Percentiles rank a stretch among this genome's conserved stretches.
phyloP scores from a whole-genome alignment of 2,113 vertebrate species.

The Pachycephala philippinensis region DNA sequence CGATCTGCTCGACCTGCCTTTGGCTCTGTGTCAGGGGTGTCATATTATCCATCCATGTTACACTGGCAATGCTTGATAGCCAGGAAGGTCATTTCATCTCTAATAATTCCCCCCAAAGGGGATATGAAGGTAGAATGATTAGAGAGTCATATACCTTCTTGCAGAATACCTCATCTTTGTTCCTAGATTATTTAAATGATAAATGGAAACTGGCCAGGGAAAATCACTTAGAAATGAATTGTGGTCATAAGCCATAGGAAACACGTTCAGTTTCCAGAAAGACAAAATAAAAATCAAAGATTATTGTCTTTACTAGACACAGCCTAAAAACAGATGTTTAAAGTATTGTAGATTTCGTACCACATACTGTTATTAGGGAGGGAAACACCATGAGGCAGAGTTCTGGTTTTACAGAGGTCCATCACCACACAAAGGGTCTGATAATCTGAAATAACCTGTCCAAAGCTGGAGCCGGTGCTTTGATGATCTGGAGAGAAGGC shows the following conservation, averaged over 20 bases:
- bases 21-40: slow-evolving; percentile 48
- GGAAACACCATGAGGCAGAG: not conserved
- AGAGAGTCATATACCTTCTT: slow-evolving; percentile 17
- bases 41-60: slow-evolving; percentile 28
- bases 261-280: slow-evolving; percentile 40
- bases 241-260: slow-evolving; percentile 43
- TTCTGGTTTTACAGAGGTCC: not conserved
- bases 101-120: slow-evolving; percentile 54
- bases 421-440: not conserved
- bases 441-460: not conserved
- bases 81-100: slow-evolving; percentile 46
- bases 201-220: slow-evolving; percentile 54
- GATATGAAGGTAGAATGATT: slow-evolving; percentile 60
- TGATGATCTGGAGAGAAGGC: not conserved
- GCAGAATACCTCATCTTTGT: slow-evolving; percentile 48
- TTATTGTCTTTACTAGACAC: not conserved
- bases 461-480: not conserved
- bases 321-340: not conserved
- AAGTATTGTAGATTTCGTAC: not conserved
- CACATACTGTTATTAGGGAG: not conserved
- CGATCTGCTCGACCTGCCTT: slow-evolving; percentile 30
- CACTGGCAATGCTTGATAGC: slow-evolving; percentile 35
- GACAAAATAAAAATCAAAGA: slow-evolving; percentile 48
- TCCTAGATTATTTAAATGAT: slow-evolving; percentile 63
- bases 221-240: slow-evolving; percentile 55